Conservation (phyloP, 2,113 vertebrate genomes). For the Zingel zingel region DNA sequence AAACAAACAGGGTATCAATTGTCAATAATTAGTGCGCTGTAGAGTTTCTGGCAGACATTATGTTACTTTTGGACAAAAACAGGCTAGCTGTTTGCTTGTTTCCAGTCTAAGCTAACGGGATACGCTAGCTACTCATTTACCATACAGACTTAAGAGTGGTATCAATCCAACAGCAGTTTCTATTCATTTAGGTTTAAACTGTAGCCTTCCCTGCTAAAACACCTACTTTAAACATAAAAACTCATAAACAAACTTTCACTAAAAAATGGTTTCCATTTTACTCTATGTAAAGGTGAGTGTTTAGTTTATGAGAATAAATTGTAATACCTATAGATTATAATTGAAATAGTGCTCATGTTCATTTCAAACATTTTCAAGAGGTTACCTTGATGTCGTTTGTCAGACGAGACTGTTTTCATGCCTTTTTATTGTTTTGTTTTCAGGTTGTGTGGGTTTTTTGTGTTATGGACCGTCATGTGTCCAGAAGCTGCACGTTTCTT, state of each 20-base stretch:
- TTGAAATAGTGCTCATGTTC: not conserved
- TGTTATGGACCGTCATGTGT: constrained; percentile 13
- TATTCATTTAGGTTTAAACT: not conserved
- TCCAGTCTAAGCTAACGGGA: not conserved
- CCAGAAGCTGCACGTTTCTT: constrained; percentile 27
- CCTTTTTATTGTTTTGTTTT: constrained; percentile 26
- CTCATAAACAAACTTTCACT: not conserved
- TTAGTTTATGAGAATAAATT: not conserved
- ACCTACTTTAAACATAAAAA: not conserved
- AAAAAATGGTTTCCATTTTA: not conserved
- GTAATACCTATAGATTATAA: not conserved
- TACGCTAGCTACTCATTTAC: not conserved
- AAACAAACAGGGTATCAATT: not conserved
- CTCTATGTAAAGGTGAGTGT: not conserved
- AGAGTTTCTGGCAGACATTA: not conserved
- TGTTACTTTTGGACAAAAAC: not conserved
- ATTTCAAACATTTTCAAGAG: constrained; percentile 11
- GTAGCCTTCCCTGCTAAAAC: not conserved
- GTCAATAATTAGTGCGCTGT: not conserved
- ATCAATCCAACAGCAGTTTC: not conserved
- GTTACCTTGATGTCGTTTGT: constrained; percentile 16
- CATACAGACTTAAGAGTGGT: not conserved
- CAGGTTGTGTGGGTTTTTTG: constrained; percentile 29
- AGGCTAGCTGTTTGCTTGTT: not conserved
- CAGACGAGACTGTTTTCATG: constrained; percentile 18